These are phyloP conservation scores for Ophraella communa DNA, from an alignment of 2,888 invertebrate species.

Conservation along the genomic window DNA sequence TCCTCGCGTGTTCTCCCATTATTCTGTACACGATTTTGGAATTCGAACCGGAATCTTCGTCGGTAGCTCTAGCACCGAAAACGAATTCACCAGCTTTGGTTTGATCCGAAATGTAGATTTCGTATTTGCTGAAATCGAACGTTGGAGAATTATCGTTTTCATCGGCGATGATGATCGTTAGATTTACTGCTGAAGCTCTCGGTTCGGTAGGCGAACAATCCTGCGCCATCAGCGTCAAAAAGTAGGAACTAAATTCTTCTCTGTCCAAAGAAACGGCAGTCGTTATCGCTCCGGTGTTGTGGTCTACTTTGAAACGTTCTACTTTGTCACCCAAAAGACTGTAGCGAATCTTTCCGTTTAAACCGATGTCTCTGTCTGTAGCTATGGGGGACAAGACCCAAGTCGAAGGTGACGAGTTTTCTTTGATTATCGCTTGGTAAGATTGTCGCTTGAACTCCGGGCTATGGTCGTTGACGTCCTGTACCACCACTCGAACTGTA, in stretches of 20 bases:
- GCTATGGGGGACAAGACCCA: conserved; percentile 80
- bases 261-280: conserved; percentile 78
- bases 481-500: conserved; percentile 85
- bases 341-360: conserved; percentile 87
- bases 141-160: conserved; percentile 86
- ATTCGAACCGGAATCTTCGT: conserved; percentile 82
- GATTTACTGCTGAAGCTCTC: conserved; percentile 80
- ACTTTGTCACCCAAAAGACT: conserved; percentile 82
- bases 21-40: conserved; percentile 81
- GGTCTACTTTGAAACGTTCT: conserved; percentile 79
- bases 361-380: conserved; percentile 80
- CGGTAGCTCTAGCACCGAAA: conserved; percentile 86
- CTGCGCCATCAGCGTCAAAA: conserved; percentile 84
- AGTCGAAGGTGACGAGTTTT: conserved; percentile 82
- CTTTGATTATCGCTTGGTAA: conserved; percentile 79
- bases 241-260: conserved; percentile 78
- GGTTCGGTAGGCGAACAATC: conserved; percentile 89
- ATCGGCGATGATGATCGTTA: conserved; percentile 80
- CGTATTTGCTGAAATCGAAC: conserved; percentile 77
- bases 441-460: conserved; percentile 86
- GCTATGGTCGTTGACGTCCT: conserved; percentile 93
- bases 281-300: conserved; percentile 78
- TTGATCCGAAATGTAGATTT: conserved; percentile 82
- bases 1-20: conserved; percentile 76
- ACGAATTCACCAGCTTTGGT: conserved; percentile 85